Conservation (phyloP, 2,797 vertebrate species). For the Acomys russatus region DNA sequence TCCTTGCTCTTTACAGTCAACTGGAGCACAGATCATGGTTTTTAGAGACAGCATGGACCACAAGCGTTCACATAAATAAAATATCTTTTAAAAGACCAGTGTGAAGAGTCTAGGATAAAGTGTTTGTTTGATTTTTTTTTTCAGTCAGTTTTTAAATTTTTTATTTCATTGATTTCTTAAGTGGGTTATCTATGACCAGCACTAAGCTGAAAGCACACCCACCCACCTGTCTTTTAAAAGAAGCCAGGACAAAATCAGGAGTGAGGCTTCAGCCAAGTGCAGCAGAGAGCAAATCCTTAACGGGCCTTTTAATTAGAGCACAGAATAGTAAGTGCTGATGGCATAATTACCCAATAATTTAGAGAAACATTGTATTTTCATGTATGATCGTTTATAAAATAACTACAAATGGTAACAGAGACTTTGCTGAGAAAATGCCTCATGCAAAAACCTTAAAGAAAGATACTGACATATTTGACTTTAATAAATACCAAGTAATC, state of each 20-base stretch:
- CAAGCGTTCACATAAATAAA: neutral
- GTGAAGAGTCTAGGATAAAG: neutral
- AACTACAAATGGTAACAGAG: neutral
- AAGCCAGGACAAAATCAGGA: neutral
- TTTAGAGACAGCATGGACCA: neutral
- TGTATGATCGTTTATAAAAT: neutral
- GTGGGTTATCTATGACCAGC: neutral
- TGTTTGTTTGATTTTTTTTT: neutral
- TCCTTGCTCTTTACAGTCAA: neutral
- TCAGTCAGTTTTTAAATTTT: neutral
- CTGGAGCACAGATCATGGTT: neutral
- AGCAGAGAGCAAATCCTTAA: neutral
- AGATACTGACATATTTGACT: conserved; percentile 24
- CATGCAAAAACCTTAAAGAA: neutral
- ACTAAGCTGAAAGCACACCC: neutral
- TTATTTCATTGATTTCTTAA: neutral
- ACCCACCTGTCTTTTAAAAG: neutral
- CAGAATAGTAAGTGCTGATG: neutral
- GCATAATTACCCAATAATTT: neutral
- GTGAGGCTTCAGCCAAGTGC: neutral
- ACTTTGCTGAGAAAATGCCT: neutral
- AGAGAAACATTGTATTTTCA: neutral
- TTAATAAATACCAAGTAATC: neutral
- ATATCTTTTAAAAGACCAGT: neutral
- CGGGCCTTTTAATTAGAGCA: neutral